Conservation (phyloP, 2,888 invertebrate genomes). For the Cantharis nigra region DNA sequence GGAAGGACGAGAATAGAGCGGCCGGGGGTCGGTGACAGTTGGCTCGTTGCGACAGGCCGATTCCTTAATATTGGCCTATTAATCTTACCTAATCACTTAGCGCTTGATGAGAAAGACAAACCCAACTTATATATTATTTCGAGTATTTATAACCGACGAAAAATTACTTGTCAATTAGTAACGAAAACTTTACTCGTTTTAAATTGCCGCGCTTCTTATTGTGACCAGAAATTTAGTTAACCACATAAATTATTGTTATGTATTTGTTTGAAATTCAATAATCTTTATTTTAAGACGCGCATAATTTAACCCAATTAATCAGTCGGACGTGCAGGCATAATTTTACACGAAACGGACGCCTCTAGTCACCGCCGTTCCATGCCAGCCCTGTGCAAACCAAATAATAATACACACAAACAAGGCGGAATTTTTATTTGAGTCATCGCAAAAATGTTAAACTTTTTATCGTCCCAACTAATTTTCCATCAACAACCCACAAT, state of each 20-base stretch:
- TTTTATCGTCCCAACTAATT: neutral
- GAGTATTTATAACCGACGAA: slow-evolving; percentile 34
- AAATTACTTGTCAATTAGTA: slow-evolving; percentile 37
- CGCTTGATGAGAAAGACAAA: slow-evolving; percentile 31
- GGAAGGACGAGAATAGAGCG: slow-evolving; percentile 43
- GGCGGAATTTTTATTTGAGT: neutral
- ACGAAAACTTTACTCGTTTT: neutral
- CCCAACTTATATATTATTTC: slow-evolving; percentile 25
- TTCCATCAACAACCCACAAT: neutral
- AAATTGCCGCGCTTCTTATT: neutral
- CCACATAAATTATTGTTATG: neutral
- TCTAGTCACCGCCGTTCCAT: neutral
- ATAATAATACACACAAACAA: neutral
- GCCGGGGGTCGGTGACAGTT: slow-evolving; percentile 36
- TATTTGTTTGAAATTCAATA: neutral
- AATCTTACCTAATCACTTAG: slow-evolving; percentile 41
- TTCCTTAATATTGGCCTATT: slow-evolving; percentile 42
- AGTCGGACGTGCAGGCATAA: neutral
- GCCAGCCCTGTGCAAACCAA: neutral
- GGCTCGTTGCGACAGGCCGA: slow-evolving; percentile 35
- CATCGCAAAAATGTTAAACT: neutral
- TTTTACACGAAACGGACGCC: neutral
- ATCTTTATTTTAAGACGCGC: neutral
- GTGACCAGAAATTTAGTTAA: neutral
- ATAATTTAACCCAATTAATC: neutral